These are phyloP conservation scores for Pseudomyrmex concolor DNA, from an alignment of 1,140 invertebrate species.

Conservation along the genomic window DNA sequence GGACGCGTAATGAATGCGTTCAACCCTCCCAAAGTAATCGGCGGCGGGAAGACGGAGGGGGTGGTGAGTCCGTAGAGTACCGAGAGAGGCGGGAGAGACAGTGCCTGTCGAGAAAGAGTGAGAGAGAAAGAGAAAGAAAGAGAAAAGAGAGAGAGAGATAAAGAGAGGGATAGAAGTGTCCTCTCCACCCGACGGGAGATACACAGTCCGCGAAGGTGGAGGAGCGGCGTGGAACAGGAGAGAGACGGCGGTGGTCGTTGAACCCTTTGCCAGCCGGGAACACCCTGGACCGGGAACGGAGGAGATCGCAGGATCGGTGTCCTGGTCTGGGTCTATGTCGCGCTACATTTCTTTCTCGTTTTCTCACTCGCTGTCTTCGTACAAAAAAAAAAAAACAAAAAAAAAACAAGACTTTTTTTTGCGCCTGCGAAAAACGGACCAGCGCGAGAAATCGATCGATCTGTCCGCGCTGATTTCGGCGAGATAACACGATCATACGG, in stretches of 20 bases:
- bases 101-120: conserved; percentile 21
- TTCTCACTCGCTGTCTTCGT: not conserved
- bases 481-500: not conserved
- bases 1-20: conserved; percentile 77
- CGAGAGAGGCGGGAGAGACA: conserved; percentile 18
- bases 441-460: conserved; percentile 17
- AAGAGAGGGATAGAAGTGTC: conserved; percentile 44
- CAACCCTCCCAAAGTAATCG: conserved; percentile 70
- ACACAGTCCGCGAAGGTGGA: conserved; percentile 56
- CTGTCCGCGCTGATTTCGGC: not conserved
- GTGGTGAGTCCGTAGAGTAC: not conserved
- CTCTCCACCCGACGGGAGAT: conserved; percentile 50
- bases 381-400: too few species aligned
- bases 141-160: conserved; percentile 40
- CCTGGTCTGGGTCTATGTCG: conserved; percentile 19
- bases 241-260: conserved; percentile 71
- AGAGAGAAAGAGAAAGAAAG: conserved; percentile 47
- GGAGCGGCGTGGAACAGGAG: conserved; percentile 22
- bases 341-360: not conserved
- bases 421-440: too few species aligned
- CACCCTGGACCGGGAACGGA: conserved; percentile 68
- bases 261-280: conserved; percentile 68
- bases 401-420: not conserved
- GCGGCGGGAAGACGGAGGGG: conserved; percentile 17
- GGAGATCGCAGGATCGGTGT: conserved; percentile 64